These are phyloP conservation scores for Grapholita molesta DNA, from an alignment of 1,140 invertebrate species.

Conservation along the genomic window DNA sequence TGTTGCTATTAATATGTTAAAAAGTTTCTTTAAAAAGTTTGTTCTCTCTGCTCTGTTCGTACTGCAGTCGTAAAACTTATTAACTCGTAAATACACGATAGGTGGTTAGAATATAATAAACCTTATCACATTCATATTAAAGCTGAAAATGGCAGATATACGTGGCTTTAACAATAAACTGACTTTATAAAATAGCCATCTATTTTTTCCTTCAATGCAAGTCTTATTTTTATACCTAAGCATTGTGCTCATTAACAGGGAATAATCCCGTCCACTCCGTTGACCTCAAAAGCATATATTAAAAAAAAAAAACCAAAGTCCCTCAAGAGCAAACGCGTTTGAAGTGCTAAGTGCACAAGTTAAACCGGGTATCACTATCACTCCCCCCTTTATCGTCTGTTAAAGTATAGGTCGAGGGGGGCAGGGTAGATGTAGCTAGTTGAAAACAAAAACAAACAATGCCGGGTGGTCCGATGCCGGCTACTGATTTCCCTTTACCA, in stretches of 20 bases:
- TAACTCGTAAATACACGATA: no score
- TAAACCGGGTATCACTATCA: not conserved
- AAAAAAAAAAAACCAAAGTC: not conserved
- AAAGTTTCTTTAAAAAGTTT: not conserved
- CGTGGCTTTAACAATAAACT: no score
- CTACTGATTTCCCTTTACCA: slow-evolving; percentile 1
- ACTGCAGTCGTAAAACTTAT: no score
- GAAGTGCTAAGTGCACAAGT: slow-evolving; percentile 1
- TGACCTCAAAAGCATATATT: not conserved
- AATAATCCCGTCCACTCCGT: not conserved
- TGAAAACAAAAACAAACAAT: slow-evolving; percentile 39
- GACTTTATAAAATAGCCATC: not conserved
- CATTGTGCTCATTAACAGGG: not conserved
- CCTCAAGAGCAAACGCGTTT: not conserved
- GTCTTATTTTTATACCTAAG: not conserved
- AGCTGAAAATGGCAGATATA: no score
- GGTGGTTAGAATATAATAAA: no score
- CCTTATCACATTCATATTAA: no score
- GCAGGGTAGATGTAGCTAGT: slow-evolving; percentile 23
- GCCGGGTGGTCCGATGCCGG: slow-evolving; percentile 32
- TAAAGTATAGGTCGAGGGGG: slow-evolving; percentile 3
- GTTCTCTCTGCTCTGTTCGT: not conserved
- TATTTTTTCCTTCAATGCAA: not conserved
- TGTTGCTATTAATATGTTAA: not conserved
- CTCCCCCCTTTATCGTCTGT: slow-evolving; percentile 2